These are phyloP conservation scores for Dissostichus mawsoni DNA, from an alignment of 2,113 vertebrate genomes.

Conservation along the genomic window DNA sequence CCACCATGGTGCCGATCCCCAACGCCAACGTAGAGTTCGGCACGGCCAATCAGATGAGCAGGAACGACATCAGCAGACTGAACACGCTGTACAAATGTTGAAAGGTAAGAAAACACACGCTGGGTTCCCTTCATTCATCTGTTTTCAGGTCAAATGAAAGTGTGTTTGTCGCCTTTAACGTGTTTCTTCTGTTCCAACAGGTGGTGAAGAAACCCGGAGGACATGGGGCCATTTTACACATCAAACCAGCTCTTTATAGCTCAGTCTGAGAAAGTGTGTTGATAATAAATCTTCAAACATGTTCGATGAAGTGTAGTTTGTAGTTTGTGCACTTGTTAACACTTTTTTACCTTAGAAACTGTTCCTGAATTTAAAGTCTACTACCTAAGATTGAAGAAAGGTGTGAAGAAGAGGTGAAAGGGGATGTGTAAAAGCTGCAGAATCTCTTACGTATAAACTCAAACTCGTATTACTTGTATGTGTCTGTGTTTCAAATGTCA, in stretches of 20 bases:
- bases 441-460: too few relatives aligned
- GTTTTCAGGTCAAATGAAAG: neutral
- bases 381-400: too few relatives aligned
- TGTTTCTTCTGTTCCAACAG: neutral
- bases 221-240: neutral
- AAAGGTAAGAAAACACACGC: neutral
- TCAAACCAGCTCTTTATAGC: neutral
- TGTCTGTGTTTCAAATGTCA: too few relatives aligned
- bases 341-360: too few relatives aligned
- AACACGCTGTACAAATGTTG: slow-evolving; percentile 73
- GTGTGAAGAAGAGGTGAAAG: too few relatives aligned
- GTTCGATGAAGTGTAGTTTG: neutral
- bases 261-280: neutral
- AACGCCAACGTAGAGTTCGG: slow-evolving; percentile 46
- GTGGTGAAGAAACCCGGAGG: neutral
- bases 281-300: neutral
- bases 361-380: too few relatives aligned
- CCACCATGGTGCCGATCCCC: too few relatives aligned
- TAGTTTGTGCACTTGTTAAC: too few relatives aligned
- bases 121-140: neutral
- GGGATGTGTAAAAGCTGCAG: too few relatives aligned
- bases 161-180: neutral
- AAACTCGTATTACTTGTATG: too few relatives aligned
- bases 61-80: slow-evolving; percentile 72
- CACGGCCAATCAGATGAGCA: slow-evolving; percentile 64